Conservation (phyloP, 2,797 vertebrate genomes). For the Mormyrus hasselquistii region DNA sequence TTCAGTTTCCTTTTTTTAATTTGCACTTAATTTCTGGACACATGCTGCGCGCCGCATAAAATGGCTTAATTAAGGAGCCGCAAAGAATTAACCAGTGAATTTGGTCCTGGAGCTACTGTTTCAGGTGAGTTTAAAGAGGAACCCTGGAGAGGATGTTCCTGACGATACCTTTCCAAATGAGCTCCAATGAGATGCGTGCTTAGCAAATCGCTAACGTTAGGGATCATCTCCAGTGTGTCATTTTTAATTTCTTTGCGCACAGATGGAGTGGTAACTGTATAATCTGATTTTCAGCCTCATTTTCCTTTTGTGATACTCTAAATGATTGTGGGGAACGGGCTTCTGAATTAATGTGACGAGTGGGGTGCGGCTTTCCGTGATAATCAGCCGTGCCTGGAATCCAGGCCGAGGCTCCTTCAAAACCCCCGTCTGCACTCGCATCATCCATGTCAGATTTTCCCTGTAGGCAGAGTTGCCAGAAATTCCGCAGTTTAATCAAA, state of each 20-base stretch:
- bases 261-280: conserved; percentile 18
- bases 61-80: background rate
- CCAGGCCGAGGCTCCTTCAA: background rate
- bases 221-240: conserved; percentile 10
- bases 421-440: background rate
- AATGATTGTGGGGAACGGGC: conserved; percentile 6
- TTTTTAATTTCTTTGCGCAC: conserved; percentile 22
- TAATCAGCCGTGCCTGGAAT: background rate
- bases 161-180: background rate
- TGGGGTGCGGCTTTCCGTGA: background rate
- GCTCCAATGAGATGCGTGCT: background rate
- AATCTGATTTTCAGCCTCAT: conserved; percentile 28
- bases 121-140: background rate
- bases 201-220: background rate
- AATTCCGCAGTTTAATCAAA: background rate
- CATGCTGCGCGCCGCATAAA: background rate
- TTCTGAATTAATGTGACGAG: background rate
- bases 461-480: background rate
- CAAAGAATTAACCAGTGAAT: background rate
- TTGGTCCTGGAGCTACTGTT: background rate
- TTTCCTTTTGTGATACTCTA: conserved; percentile 22
- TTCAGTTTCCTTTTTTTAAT: background rate
- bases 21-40: background rate
- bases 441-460: conserved; percentile 1
- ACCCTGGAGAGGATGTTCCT: background rate